Percentiles rank a stretch among this genome's conserved stretches.
Conservation (phyloP, 1,140 invertebrate species). For the Grapholita molesta region DNA sequence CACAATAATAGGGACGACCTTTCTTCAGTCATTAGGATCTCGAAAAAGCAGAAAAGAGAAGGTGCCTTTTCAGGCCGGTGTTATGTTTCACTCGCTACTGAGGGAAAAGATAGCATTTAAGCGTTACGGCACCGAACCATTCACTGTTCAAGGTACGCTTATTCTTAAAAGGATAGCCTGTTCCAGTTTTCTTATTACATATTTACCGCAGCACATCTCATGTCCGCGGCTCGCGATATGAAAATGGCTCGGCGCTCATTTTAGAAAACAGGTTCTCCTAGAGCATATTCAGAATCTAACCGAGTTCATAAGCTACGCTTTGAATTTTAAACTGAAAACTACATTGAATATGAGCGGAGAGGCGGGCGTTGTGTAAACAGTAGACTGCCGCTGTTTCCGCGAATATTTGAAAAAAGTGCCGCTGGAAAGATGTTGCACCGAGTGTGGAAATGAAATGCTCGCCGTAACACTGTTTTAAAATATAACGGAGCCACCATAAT, state of each 20-base stretch:
- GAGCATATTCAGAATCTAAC: slow-evolving; percentile 51
- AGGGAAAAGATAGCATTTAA: neutral
- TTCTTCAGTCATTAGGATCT: slow-evolving; percentile 32
- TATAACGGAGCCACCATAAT: neutral
- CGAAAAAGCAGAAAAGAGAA: slow-evolving; percentile 33
- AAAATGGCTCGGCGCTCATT: slow-evolving; percentile 51
- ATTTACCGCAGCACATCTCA: slow-evolving; percentile 20
- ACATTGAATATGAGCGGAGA: slow-evolving; percentile 49
- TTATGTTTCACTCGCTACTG: slow-evolving; percentile 16
- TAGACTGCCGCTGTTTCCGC: slow-evolving; percentile 28
- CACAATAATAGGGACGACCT: slow-evolving; percentile 30
- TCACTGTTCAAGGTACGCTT: neutral
- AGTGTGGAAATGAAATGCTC: slow-evolving; percentile 36
- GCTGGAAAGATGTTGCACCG: slow-evolving; percentile 34
- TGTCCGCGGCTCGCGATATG: slow-evolving; percentile 30
- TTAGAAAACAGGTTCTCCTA: slow-evolving; percentile 39
- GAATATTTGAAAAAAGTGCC: slow-evolving; percentile 45
- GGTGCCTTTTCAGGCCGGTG: slow-evolving; percentile 29
- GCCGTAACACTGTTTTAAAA: neutral
- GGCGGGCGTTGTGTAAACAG: slow-evolving; percentile 51
- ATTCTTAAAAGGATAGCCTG: neutral
- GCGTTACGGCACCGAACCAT: neutral
- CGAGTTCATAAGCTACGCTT: slow-evolving; percentile 55
- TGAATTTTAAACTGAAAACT: slow-evolving; percentile 65
- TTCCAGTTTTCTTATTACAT: slow-evolving; percentile 20